Base-by-base conservation (phyloP, 1,140 invertebrate genomes). In the Zaprionus taronus region DNA sequence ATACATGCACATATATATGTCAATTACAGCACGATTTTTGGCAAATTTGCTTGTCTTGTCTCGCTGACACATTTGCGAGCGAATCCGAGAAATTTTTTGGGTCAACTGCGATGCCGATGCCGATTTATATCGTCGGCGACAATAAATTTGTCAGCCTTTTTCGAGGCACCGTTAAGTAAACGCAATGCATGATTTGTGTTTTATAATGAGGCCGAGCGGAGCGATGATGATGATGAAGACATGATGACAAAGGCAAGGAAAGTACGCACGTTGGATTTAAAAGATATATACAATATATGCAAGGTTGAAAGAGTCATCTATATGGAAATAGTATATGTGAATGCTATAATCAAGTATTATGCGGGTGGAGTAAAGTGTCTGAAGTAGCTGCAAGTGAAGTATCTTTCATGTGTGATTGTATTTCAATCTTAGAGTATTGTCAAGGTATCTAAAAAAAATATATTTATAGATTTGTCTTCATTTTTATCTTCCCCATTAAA, bases 1-100 rank as follows among this genome's bases (percentile, higher is more conserved):
- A 86, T 75, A 77, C 67, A 44, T 44, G n/a, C 81, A 79, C 81
- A 79, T 84, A 84, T 90, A 81, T 89, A 77, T 85, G 85, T 85
- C 85, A 89, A 90, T 89, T 89, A 89, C 85, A 70, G 85, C 85
- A 89, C 85, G 85, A 89, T 82, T 79, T 84, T 90, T 85, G 81
- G 76, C 85, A 90, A 81, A 90, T 80, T 79, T 64, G 41, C 69
- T 47, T 47, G 31, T 34, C 31, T 75, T 75, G 24, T 72, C 75
- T 72, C 75, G 44, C 81, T 89, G 85, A 80, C 84, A 81, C 81
- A 89, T 89, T 90, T 89, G 51, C 72, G 69, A 51, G 24, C 58
- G 64, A 28, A 53, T 56, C 64, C 49, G 15, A 47, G 26, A 51
- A 22, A 55, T 44, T 76, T 76, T 76, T 68, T 80, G 36, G 70